Conservation (phyloP, 2,797 vertebrate species). For the Amniataba percoides region DNA sequence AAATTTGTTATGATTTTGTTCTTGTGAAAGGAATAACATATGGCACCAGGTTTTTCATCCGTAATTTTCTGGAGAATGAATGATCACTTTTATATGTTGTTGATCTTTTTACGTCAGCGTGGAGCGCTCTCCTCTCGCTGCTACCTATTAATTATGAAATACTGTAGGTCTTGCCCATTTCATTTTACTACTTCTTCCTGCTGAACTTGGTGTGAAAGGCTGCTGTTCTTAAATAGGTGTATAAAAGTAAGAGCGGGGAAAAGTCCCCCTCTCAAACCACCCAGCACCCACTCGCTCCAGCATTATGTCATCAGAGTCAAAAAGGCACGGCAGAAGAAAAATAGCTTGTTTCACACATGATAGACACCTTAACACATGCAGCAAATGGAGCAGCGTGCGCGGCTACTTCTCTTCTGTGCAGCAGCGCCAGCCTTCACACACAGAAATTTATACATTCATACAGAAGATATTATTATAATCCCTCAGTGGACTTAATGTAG, state of each 20-base stretch:
- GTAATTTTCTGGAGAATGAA: constrained; percentile 76
- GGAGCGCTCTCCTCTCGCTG: constrained; percentile 64
- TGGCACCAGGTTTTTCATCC: constrained; percentile 56
- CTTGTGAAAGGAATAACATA: constrained; percentile 72
- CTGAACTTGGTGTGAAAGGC: constrained; percentile 85
- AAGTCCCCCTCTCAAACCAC: constrained; percentile 41
- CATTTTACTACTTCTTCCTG: constrained; percentile 86
- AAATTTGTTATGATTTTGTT: constrained; percentile 73
- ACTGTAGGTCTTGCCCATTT: constrained; percentile 82
- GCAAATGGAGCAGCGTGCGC: constrained; percentile 53
- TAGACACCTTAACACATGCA: constrained; percentile 76
- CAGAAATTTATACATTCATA: constrained; percentile 28
- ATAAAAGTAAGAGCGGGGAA: constrained; percentile 78
- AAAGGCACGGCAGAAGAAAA: constrained; percentile 77
- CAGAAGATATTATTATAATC: background rate
- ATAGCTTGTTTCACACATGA: constrained; percentile 78
- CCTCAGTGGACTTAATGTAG: background rate
- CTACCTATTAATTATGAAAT: constrained; percentile 90
- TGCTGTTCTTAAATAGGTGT: constrained; percentile 85
- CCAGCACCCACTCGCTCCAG: constrained; percentile 68
- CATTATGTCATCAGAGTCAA: constrained; percentile 85
- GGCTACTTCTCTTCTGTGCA: constrained; percentile 52
- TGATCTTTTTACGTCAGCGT: constrained; percentile 86
- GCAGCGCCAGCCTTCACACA: constrained; percentile 19
- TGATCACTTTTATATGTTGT: constrained; percentile 83